Evolutionary conservation across 2,113 vertebrate genomes (phyloP).

Genomic region (Perca flavescens): DNA sequence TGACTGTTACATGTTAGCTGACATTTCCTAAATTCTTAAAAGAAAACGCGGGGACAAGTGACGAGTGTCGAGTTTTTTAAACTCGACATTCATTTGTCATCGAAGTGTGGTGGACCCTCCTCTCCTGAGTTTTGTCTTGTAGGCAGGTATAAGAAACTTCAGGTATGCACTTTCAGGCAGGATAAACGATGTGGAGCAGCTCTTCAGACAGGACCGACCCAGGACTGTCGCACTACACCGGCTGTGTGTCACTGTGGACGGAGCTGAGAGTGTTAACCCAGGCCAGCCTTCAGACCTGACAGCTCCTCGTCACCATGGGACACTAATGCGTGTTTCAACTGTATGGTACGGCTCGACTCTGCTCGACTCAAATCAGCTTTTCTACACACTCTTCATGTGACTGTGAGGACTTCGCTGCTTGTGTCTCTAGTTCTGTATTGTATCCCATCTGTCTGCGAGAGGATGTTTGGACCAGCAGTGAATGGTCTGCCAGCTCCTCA

Average conservation of each 20-base stretch:
- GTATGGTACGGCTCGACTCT: too few species aligned
- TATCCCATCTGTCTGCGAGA: background rate
- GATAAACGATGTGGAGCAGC: constrained; percentile 29
- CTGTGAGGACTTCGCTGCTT: constrained; percentile 10
- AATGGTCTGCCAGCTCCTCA: constrained; percentile 11
- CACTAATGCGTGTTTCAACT: background rate
- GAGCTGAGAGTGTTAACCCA: constrained; percentile 14
- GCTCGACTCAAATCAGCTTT: background rate
- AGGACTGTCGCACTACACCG: background rate
- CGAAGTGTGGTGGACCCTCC: background rate
- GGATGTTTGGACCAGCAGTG: constrained; percentile 15
- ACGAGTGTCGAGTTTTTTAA: constrained; percentile 1
- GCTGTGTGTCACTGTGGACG: constrained; percentile 3
- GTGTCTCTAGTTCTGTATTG: background rate
- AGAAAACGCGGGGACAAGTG: background rate
- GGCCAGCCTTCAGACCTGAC: background rate
- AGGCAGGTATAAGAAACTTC: constrained; percentile 12
- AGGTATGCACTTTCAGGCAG: background rate
- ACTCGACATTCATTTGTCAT: background rate
- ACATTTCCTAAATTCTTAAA: background rate
- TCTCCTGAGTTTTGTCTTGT: background rate
- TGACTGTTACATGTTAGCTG: background rate
- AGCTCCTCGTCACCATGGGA: background rate
- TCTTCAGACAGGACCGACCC: background rate
- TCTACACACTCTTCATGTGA: background rate